phyloP scores from a whole-genome alignment of 2,113 vertebrate genomes.

The Lophius piscatorius region DNA sequence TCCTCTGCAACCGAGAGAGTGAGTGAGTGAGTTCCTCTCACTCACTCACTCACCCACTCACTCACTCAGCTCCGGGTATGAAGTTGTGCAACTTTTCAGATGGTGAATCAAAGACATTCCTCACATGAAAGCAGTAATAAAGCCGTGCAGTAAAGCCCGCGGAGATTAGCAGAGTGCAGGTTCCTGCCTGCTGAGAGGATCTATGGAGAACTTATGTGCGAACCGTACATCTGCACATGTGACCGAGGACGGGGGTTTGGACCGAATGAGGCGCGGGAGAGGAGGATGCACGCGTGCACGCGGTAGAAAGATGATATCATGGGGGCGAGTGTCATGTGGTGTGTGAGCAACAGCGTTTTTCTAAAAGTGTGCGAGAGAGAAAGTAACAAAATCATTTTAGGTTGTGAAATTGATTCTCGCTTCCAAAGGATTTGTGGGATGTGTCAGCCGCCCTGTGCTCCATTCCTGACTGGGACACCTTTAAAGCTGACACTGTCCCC shows the following conservation, averaged over 20 bases:
- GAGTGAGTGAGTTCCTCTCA: too few relatives aligned
- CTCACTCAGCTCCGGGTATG: too few relatives aligned
- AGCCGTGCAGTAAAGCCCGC: slow-evolving; percentile 39
- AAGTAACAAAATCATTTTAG: too few relatives aligned
- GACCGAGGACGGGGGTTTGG: not conserved
- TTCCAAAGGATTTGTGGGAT: slow-evolving; percentile 46
- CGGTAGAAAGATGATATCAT: not conserved
- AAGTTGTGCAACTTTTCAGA: slow-evolving; percentile 38
- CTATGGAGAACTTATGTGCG: not conserved
- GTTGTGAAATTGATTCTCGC: slow-evolving; percentile 34
- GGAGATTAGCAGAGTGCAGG: slow-evolving; percentile 40
- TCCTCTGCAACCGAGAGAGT: too few relatives aligned
- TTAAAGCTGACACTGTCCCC: slow-evolving; percentile 29
- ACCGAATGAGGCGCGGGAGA: not conserved
- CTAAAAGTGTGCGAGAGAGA: too few relatives aligned
- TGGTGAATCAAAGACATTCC: slow-evolving; percentile 43
- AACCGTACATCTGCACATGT: not conserved
- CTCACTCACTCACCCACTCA: too few relatives aligned
- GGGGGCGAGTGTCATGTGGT: not conserved
- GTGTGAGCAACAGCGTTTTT: not conserved
- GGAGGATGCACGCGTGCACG: not conserved
- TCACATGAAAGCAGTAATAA: slow-evolving; percentile 43
- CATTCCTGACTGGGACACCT: slow-evolving; percentile 38
- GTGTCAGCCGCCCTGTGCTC: slow-evolving; percentile 29
- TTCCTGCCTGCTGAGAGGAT: slow-evolving; percentile 18